These are phyloP conservation scores for Cydia amplana DNA, from an alignment of 1,140 invertebrate genomes.

Conservation along the genomic window DNA sequence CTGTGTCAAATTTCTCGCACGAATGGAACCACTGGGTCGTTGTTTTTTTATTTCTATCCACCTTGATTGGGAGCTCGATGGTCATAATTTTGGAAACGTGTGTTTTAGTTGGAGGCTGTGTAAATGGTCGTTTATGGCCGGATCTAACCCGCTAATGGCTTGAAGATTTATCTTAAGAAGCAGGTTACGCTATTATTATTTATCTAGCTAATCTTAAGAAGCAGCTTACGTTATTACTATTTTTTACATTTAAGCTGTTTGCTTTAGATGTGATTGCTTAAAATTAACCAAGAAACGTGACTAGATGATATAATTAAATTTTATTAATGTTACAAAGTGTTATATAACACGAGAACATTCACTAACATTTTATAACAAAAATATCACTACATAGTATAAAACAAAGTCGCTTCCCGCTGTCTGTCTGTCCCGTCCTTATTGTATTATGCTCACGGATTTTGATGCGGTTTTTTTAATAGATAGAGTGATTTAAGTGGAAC, in stretches of 20 bases:
- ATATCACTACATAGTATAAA: no score
- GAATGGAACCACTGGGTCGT: neutral
- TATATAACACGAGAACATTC: no score
- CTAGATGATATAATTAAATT: neutral
- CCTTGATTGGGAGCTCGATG: constrained; percentile 48
- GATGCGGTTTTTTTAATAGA: no score
- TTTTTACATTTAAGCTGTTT: neutral
- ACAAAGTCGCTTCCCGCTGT: no score
- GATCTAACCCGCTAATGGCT: constrained; percentile 5
- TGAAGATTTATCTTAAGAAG: neutral
- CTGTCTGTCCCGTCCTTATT: no score
- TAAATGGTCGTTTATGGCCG: constrained; percentile 18
- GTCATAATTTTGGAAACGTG: constrained; percentile 7
- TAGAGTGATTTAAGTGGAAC: no score
- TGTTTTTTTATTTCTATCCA: constrained; percentile 49
- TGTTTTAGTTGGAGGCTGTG: constrained; percentile 13
- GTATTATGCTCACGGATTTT: no score
- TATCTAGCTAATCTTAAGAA: neutral
- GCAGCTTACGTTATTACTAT: neutral
- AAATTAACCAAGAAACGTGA: neutral
- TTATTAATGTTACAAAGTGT: no score
- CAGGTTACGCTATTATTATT: neutral
- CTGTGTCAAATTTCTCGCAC: neutral
- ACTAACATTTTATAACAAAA: no score
- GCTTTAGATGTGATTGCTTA: neutral